Evolutionary conservation across 1,140 invertebrate genomes (phyloP).

Genomic region (Oreohelix idahoensis): DNA sequence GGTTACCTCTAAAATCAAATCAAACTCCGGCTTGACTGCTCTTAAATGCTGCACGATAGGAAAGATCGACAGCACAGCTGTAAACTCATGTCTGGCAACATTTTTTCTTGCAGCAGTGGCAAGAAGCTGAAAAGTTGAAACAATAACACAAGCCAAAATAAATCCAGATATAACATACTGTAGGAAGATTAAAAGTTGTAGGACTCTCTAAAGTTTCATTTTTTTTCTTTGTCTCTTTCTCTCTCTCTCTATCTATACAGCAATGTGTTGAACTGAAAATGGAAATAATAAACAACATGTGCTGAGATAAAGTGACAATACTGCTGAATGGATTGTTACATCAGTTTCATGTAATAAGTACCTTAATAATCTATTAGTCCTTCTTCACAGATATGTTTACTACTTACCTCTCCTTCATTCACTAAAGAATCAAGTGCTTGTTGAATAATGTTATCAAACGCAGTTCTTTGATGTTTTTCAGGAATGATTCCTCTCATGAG

Average conservation of each 20-base stretch:
- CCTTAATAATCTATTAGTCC: too few relatives aligned
- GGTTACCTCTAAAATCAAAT: conserved; percentile 73
- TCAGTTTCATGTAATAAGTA: too few relatives aligned
- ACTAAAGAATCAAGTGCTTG: conserved; percentile 89
- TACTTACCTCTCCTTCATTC: conserved; percentile 84
- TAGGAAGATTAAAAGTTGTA: too few relatives aligned
- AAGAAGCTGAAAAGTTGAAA: conserved; percentile 78
- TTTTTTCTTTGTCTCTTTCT: too few relatives aligned
- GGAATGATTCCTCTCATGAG: conserved; percentile 89
- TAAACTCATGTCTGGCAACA: conserved; percentile 86
- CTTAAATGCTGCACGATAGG: conserved; percentile 88
- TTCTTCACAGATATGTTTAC: too few relatives aligned
- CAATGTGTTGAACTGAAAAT: too few relatives aligned
- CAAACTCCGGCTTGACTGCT: conserved; percentile 87
- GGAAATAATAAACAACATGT: too few relatives aligned
- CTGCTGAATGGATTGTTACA: too few relatives aligned
- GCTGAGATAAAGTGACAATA: too few relatives aligned
- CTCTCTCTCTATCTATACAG: too few relatives aligned
- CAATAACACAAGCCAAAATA: conserved; percentile 13
- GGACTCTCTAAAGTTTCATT: too few relatives aligned
- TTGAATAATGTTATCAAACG: conserved; percentile 88
- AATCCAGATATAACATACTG: too few relatives aligned
- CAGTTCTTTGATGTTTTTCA: conserved; percentile 81
- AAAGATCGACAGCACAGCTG: conserved; percentile 87
- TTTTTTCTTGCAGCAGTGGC: conserved; percentile 84